Base-by-base conservation (phyloP, 2,797 vertebrate species). In the Propithecus perrieri region DNA sequence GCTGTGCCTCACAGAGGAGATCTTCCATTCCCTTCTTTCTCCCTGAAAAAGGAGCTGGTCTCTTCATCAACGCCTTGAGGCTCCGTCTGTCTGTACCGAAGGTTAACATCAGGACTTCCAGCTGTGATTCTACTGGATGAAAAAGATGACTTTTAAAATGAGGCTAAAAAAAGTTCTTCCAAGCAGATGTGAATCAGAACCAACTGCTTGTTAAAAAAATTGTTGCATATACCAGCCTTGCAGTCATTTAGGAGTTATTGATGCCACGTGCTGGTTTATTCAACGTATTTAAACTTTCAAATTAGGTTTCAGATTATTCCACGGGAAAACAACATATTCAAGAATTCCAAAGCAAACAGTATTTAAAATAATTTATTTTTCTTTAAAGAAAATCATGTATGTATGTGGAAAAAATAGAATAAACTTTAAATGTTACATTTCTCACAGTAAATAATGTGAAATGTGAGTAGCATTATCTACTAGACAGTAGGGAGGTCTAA, bases 261-360 rank as follows among this genome's bases (percentile, higher is more conserved):
- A 72, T 94, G n/a, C 85, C 95, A 89, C 55, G 35, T 91, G 92
- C 59, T 65, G 20, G 24, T 38, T 75, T 80, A 61, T 13, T 91
- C 48, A 80, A 18, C 7, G 1, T 81, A 50, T 26, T 93, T 86
- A 89, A 93, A 57, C 61, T 53, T 90, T 93, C 46, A 65, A 84
- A 74, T 87, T 85, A 74, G 65, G 33, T 50, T 85, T 96, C 88
- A 96, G 61, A 65, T 55, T 53, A 33, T 83, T 74, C 26, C 38
- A 22, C 1, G 8, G 46, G 50, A 95, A 92, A 91, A 59, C 17
- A 78, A 30, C 41, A 15, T 30, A 22, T 71, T 92, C 48, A 93
- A 85, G 78, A 75, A 65, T 79, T 22, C n/a, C 48, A 84, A 28
- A 89, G 38, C 67, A 81, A 84, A 93, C 20, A 41, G 5, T 57